These are phyloP conservation scores for Chloroclysta siterata DNA, from an alignment of 2,888 invertebrate genomes.

Conservation along the genomic window DNA sequence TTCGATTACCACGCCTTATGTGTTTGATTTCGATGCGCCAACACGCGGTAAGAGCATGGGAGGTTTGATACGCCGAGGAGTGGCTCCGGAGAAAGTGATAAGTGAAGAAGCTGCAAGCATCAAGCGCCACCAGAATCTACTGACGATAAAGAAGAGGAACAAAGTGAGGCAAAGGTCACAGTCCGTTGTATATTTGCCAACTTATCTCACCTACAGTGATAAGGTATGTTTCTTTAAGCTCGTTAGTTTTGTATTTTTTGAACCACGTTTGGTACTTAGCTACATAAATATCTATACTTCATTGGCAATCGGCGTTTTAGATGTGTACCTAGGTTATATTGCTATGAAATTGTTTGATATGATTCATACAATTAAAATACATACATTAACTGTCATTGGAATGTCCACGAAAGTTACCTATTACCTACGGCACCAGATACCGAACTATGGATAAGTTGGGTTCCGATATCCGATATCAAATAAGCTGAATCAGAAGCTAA, in stretches of 20 bases:
- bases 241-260: background rate
- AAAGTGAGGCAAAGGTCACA: slow-evolving; percentile 64
- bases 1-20: slow-evolving; percentile 79
- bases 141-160: slow-evolving; percentile 52
- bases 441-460: too few relatives aligned
- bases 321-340: too few relatives aligned
- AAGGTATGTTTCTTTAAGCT: slow-evolving; percentile 72
- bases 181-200: slow-evolving; percentile 90
- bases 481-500: too few relatives aligned
- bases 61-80: slow-evolving; percentile 62
- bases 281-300: background rate
- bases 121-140: slow-evolving; percentile 58
- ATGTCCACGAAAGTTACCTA: background rate
- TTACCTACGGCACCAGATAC: background rate
- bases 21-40: slow-evolving; percentile 64
- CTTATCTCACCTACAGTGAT: slow-evolving; percentile 88
- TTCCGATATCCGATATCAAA: too few relatives aligned
- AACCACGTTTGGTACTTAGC: background rate
- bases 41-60: slow-evolving; percentile 69
- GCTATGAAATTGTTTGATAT: background rate
- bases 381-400: background rate
- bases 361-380: background rate
- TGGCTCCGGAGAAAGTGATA: slow-evolving; percentile 66
- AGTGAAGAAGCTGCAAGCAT: slow-evolving; percentile 67
- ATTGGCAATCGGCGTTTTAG: too few relatives aligned